Base-by-base conservation (phyloP, 2,888 invertebrate genomes). In the Monochamus alternatus region DNA sequence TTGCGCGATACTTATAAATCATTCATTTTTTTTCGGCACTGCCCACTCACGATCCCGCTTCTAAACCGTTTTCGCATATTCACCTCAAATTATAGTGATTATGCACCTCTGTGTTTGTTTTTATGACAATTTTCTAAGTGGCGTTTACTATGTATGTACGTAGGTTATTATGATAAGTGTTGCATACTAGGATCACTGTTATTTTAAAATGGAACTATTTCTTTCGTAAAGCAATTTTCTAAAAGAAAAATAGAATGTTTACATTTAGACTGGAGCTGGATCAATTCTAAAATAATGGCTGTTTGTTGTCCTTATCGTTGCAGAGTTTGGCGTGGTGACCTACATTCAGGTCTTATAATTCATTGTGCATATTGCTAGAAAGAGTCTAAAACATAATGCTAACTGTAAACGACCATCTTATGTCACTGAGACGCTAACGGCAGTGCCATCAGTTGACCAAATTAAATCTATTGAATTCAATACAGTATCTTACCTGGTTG, bases 1-100 rank as follows among this genome's bases (percentile, higher is more conserved):
- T 69, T 69, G 60, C 59, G 60, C 58, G 69, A 69, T 69, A 51
- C 69, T 60, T 69, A 51, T 69, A 68, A 68, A 59, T 64, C 47
- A 64, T 8, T 22, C 14, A 47, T 30, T 64, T 66, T 63, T 64
- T 59, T 59, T n/a, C 32, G 12, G 30, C 60, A 60, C 60, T 12
- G 47, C 69, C 69, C 60, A 69, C 69, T 69, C 69, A 60, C 60
- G 69, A 69, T 59, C 60, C 60, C 32, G 52, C n/a, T n/a, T 60
- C n/a, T 47, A 68, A 68, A 58, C 22, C 12, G 58, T 55, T 69
- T 69, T 69, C 59, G 10, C 44, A 44, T 66, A 55, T 31, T 55
- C 47, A 69, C 60, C 44, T 47, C 30, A 44, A 47, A 69, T 69
- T 69, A 59, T n/a, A 60, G 69, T 69, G 47, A 69, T 69, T 47